Evolutionary conservation across 2,113 vertebrate species (phyloP), one percentile per base, ranked within the genome.

Genomic region (Pipra filicauda): DNA sequence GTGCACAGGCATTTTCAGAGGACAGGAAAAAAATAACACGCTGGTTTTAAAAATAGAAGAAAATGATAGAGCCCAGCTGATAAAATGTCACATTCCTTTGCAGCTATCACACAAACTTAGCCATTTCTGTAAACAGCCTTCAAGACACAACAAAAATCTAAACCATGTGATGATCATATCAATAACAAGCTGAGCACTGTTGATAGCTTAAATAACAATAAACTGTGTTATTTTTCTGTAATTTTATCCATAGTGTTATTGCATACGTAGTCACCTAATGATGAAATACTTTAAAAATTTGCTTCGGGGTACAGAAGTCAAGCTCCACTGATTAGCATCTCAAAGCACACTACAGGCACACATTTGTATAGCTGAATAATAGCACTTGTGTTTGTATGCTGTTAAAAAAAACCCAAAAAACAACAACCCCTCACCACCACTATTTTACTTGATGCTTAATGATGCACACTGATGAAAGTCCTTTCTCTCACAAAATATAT

Each of bases 261-360:
- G 85, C 89, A 85, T 91, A 88, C n/a, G 65, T 72, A 88, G 82
- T 71, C 91, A 91, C 58, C 67, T 75, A 96, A 96, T 95, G 89
- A 91, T 95, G 82, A 97, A 97, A 96, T 89, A 78, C 62, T 91
- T 97, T 82, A 88, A 96, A 95, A 96, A 96, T 75, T 85, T 73
- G 88, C 97, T 96, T 85, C 91, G 78, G 97, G 95, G 95, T 97
- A 96, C 61, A 51, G 93, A 98, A 97, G 97, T 97, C 97, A 98
- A 97, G 97, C 97, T 98, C 94, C 96, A 90, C 97, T 97, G 97
- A 97, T 97, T 96, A 97, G 96, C 89, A 97, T 96, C 91, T 96
- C 90, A 95, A 96, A 97, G 95, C 24, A 1, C n/a, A 49, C 65
- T 82, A 71, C 14, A 57, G 86, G 89, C 67, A 88, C 83, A 94